Base-by-base conservation (phyloP, 2,113 vertebrate species). In the Anoura caudifer region DNA sequence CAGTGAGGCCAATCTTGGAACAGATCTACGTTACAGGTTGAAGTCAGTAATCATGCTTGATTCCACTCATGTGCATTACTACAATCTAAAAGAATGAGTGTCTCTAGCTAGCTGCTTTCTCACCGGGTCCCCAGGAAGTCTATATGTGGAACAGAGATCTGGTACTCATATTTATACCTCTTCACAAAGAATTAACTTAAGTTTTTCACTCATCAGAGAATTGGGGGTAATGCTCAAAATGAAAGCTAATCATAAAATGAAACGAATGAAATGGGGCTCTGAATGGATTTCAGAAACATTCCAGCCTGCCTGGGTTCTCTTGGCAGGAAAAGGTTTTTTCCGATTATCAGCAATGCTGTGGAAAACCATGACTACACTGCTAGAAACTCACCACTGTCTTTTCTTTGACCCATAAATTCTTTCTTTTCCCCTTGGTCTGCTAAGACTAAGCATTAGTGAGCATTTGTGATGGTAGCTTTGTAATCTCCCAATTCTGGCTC, bases 171-270 rank as follows among this genome's bases (percentile, higher is more conserved):
- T 82, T 73, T 45, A 82, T 3, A 14, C 75, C 41, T 83, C 63
- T 95, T 86, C 56, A 19, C 54, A 82, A 95, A 95, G 24, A 45
- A 97, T 79, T 50, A 90, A 54, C 79, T 95, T 95, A 80, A 94
- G 83, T 61, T 79, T 92, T 95, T 85, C 47, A 72, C 56, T 69
- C 75, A 7, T 80, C 83, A 59, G 91, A 96, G 95, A 95, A 95
- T 70, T 92, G 90, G 17, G 33, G 26, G 65, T 97, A 90, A 94
- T 96, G n/a, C 56, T 89, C n/a, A 70, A 93, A 95, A 90, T 63
- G 84, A 95, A 94, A 88, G 47, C 12, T 79, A 91, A 80, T 91
- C 73, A 59, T 79, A 97, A 97, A 95, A 87, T 76, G 76, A 96
- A 94, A 91, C 81, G 65, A 83, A 95, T 89, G 88, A 86, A 95